Evolutionary conservation across 2,113 vertebrate genomes (phyloP).

Genomic region (Cryptotis parvus): DNA sequence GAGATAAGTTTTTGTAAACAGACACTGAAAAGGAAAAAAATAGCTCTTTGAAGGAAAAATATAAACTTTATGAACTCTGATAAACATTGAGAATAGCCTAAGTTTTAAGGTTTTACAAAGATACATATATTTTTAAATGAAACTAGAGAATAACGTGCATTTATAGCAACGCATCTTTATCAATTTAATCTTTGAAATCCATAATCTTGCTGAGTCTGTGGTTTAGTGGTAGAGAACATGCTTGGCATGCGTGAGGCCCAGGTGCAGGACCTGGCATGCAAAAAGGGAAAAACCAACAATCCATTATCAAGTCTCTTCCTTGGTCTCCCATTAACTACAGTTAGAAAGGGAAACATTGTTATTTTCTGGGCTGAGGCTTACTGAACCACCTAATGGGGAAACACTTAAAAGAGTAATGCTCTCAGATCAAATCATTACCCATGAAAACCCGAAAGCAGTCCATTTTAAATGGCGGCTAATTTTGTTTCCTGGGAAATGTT

Average conservation of each 20-base stretch:
- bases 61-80: constrained; percentile 57
- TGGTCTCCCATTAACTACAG: constrained; percentile 42
- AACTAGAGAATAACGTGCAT: constrained; percentile 9
- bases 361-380: constrained; percentile 39
- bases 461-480: constrained; percentile 39
- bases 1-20: background rate
- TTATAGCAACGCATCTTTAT: constrained; percentile 59
- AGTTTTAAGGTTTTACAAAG: background rate
- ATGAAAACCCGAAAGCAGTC: constrained; percentile 14
- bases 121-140: too few species aligned
- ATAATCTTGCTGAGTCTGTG: background rate
- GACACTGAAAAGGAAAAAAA: constrained; percentile 61
- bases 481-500: constrained; percentile 52
- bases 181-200: constrained; percentile 57
- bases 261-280: too few species aligned
- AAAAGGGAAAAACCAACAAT: too few species aligned
- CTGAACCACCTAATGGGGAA: constrained; percentile 13
- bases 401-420: background rate
- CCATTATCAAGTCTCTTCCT: background rate
- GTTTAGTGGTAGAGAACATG: too few species aligned
- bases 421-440: constrained; percentile 36
- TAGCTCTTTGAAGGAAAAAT: constrained; percentile 22
- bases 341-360: constrained; percentile 45
- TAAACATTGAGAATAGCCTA: constrained; percentile 30
- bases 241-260: too few species aligned